Evolutionary conservation across 2,888 invertebrate genomes (phyloP).

Genomic region (Diabrotica balteata): DNA sequence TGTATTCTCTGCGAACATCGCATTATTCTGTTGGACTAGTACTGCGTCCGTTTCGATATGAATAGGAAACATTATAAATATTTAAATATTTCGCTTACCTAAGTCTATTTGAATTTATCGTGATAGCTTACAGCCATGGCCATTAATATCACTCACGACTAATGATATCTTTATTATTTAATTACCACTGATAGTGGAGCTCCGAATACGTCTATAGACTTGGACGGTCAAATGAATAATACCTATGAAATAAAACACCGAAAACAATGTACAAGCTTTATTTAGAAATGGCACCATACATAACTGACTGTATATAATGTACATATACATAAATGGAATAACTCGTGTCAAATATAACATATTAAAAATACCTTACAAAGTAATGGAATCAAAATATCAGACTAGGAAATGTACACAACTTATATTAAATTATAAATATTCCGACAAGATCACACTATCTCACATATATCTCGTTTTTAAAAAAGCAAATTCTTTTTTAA

Average conservation of each 20-base stretch:
- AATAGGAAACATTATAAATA: too few species aligned
- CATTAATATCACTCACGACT: too few species aligned
- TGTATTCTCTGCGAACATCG: too few species aligned
- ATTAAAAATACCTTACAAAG: slow-evolving; percentile 45
- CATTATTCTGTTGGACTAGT: too few species aligned
- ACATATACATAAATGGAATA: slow-evolving; percentile 41
- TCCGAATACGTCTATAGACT: too few species aligned
- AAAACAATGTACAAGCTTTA: slow-evolving; percentile 55
- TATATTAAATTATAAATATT: slow-evolving; percentile 40
- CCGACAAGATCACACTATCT: slow-evolving; percentile 43
- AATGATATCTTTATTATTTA: too few species aligned
- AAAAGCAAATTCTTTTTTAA: slow-evolving; percentile 32
- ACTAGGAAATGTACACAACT: slow-evolving; percentile 46
- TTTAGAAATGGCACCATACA: slow-evolving; percentile 54
- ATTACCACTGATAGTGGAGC: too few species aligned
- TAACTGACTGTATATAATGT: slow-evolving; percentile 39
- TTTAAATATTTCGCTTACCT: too few species aligned
- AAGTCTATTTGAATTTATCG: too few species aligned
- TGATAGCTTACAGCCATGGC: too few species aligned
- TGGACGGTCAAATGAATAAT: too few species aligned
- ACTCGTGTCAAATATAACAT: slow-evolving; percentile 40
- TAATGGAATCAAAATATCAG: slow-evolving; percentile 49
- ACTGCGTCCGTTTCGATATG: too few species aligned
- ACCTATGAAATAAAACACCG: slow-evolving; percentile 7
- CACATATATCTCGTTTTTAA: slow-evolving; percentile 24